These are phyloP conservation scores for Amphipoea oculea DNA, from an alignment of 2,888 invertebrate species.

Conservation along the genomic window DNA sequence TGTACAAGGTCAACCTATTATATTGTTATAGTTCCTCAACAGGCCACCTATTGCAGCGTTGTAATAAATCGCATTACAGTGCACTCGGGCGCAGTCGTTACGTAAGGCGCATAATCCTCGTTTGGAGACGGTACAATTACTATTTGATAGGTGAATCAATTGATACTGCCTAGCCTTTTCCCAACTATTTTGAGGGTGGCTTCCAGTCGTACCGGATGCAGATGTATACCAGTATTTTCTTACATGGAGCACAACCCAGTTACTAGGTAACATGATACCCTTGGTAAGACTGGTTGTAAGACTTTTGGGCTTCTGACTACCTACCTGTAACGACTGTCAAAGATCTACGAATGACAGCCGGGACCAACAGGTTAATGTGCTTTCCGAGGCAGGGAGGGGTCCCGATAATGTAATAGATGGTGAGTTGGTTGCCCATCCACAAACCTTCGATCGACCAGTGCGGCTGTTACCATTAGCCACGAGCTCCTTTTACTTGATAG, in stretches of 20 bases:
- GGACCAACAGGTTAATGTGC: background rate
- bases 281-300: background rate
- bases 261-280: background rate
- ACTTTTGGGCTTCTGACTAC: background rate
- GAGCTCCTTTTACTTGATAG: background rate
- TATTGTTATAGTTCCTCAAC: conserved; percentile 45
- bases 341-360: background rate
- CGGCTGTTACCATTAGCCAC: background rate
- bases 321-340: background rate
- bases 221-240: background rate
- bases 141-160: conserved; percentile 6
- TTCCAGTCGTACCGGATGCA: background rate
- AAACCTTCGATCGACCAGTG: too few species aligned
- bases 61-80: conserved; percentile 50
- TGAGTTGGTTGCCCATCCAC: background rate
- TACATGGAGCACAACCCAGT: background rate
- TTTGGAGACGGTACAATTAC: conserved; percentile 23
- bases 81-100: conserved; percentile 41
- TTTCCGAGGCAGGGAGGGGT: background rate
- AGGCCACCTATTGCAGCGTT: conserved; percentile 48
- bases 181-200: background rate
- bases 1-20: conserved; percentile 42
- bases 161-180: background rate
- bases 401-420: background rate
- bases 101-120: conserved; percentile 35